Evolutionary conservation across 2,888 invertebrate genomes (phyloP).

Genomic region (Lordiphosa andalusiaca): DNA sequence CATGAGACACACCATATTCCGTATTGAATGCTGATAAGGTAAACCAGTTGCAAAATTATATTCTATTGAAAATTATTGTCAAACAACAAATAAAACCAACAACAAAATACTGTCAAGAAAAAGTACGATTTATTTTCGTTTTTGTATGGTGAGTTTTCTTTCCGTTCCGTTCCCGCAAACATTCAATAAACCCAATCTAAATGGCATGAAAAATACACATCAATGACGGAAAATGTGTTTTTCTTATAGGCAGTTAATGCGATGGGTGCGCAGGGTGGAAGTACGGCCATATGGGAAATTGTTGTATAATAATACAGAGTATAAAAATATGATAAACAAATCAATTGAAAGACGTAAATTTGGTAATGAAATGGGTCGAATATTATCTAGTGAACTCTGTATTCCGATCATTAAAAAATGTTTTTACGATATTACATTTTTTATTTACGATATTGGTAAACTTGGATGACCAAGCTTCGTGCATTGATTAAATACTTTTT

Average conservation of each 20-base stretch:
- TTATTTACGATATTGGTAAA: too few species aligned
- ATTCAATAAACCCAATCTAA: constrained; percentile 39
- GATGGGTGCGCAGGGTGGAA: background rate
- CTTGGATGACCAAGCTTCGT: too few species aligned
- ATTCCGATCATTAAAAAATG: too few species aligned
- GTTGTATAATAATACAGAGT: background rate
- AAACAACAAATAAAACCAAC: constrained; percentile 57
- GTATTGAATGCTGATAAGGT: constrained; percentile 45
- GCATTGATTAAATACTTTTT: too few species aligned
- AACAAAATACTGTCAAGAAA: constrained; percentile 11
- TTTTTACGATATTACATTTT: too few species aligned
- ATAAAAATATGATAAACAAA: constrained; percentile 45
- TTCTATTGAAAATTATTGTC: constrained; percentile 64
- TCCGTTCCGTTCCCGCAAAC: background rate
- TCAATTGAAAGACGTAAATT: constrained; percentile 42
- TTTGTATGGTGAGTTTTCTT: constrained; percentile 14
- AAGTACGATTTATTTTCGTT: constrained; percentile 28
- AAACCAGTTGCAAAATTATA: constrained; percentile 37
- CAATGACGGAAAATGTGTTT: constrained; percentile 39
- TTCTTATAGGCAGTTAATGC: constrained; percentile 16
- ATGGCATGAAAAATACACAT: constrained; percentile 61
- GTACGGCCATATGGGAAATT: background rate
- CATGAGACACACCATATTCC: constrained; percentile 36
- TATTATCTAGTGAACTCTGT: too few species aligned
- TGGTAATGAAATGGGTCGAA: background rate